Percentiles rank a stretch among this genome's conserved stretches.
phyloP scores from a whole-genome alignment of 2,797 vertebrate genomes.

The Leptodactylus fallax region DNA sequence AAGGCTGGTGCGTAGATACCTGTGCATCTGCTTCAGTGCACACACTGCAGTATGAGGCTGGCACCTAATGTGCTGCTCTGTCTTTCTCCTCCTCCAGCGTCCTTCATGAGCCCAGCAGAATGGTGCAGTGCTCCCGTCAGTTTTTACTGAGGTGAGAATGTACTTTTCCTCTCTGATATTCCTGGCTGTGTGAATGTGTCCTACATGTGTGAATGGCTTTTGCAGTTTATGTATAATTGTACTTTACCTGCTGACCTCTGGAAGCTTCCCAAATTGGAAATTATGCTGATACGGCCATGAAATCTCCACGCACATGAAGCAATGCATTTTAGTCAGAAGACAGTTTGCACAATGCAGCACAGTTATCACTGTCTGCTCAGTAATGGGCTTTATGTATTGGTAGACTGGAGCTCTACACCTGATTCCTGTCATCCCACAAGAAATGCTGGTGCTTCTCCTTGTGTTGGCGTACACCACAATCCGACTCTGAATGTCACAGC shows the following conservation, averaged over 20 bases:
- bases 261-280: background rate
- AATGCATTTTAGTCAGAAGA: background rate
- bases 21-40: conserved; percentile 65
- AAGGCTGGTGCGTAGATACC: conserved; percentile 75
- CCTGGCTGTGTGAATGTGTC: background rate
- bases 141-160: conserved; percentile 34
- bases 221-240: background rate
- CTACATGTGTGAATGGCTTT: conserved; percentile 2
- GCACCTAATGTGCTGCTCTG: conserved; percentile 71
- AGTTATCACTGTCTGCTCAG: background rate
- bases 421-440: background rate
- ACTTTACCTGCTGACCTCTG: conserved; percentile 5
- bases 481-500: background rate
- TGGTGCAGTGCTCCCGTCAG: conserved; percentile 38
- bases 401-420: background rate
- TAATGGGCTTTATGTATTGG: background rate
- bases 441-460: background rate
- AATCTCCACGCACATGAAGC: background rate
- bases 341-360: background rate
- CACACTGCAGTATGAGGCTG: conserved; percentile 76
- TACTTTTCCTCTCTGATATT: background rate
- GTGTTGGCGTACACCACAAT: too few species aligned
- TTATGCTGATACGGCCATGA: background rate
- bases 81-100: conserved; percentile 65
- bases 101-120: conserved; percentile 57